Evolutionary conservation across 2,888 invertebrate species (phyloP).

Genomic region (Drosophila leonis): DNA sequence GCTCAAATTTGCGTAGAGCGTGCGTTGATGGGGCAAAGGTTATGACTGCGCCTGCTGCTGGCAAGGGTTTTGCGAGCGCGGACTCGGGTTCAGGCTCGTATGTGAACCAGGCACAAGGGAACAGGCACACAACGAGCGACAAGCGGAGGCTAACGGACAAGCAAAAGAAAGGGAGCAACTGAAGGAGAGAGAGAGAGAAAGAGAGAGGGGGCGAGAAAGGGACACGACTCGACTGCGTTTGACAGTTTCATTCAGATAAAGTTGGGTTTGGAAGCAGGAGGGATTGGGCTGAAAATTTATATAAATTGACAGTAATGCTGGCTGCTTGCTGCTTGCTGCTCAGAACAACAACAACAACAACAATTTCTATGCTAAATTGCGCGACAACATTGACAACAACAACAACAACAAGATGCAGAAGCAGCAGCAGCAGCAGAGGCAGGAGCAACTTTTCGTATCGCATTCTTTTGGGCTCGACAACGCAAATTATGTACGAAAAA

Average conservation of each 20-base stretch:
- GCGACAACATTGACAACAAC: conserved; percentile 46
- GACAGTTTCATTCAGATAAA: conserved; percentile 58
- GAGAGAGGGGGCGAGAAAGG: background rate
- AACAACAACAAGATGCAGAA: conserved; percentile 12
- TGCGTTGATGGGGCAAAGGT: conserved; percentile 63
- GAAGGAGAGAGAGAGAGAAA: no score
- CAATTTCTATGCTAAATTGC: conserved; percentile 61
- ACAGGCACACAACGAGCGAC: background rate
- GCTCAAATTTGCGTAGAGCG: conserved; percentile 68
- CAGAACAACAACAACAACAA: conserved; percentile 59
- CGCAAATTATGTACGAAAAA: conserved; percentile 75
- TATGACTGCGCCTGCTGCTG: conserved; percentile 59
- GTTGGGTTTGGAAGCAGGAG: background rate
- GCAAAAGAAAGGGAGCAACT: background rate
- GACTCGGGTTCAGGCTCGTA: conserved; percentile 14
- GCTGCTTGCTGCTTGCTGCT: conserved; percentile 43
- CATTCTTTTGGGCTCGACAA: conserved; percentile 57
- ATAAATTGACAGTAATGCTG: conserved; percentile 78
- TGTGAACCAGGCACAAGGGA: conserved; percentile 1
- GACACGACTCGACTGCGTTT: conserved; percentile 45
- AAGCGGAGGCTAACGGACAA: conserved; percentile 1
- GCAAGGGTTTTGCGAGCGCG: conserved; percentile 57
- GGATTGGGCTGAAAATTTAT: conserved; percentile 62
- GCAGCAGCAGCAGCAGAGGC: conserved; percentile 1
- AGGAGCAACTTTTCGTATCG: conserved; percentile 54